Conservation (phyloP, 2,888 invertebrate genomes). For the Eudasyphora cyanicolor region DNA sequence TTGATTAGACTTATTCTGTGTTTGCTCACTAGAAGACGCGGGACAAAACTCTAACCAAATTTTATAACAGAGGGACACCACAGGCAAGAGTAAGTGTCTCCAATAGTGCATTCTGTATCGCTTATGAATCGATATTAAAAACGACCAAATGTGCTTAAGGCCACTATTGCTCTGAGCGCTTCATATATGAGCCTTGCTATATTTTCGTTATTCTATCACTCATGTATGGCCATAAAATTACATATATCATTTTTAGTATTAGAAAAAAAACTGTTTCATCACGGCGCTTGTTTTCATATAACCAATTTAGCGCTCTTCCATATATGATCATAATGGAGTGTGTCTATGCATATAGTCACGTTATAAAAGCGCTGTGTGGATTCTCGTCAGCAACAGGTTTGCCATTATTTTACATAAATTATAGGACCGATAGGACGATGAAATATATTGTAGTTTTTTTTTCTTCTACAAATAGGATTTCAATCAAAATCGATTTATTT, state of each 20-base stretch:
- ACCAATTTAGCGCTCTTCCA: neutral
- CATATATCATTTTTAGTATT: conserved; percentile 6
- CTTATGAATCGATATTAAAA: too few relatives aligned
- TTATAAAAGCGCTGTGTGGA: neutral
- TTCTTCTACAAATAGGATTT: neutral
- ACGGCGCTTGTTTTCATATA: neutral
- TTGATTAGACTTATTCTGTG: neutral
- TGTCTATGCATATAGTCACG: neutral
- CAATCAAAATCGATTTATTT: neutral
- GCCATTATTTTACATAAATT: neutral
- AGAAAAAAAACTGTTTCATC: neutral
- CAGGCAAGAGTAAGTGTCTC: too few relatives aligned
- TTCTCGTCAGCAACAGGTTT: neutral
- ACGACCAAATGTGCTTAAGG: too few relatives aligned
- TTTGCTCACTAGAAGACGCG: neutral
- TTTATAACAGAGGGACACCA: too few relatives aligned
- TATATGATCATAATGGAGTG: too few relatives aligned
- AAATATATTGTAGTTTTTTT: neutral
- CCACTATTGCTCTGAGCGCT: too few relatives aligned
- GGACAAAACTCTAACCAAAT: too few relatives aligned
- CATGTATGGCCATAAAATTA: neutral
- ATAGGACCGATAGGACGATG: too few relatives aligned
- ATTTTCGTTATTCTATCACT: neutral
- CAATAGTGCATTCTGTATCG: too few relatives aligned
- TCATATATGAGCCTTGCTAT: too few relatives aligned